phyloP scores from a whole-genome alignment of 2,797 vertebrate genomes.

The Phylloscopus collybita region DNA sequence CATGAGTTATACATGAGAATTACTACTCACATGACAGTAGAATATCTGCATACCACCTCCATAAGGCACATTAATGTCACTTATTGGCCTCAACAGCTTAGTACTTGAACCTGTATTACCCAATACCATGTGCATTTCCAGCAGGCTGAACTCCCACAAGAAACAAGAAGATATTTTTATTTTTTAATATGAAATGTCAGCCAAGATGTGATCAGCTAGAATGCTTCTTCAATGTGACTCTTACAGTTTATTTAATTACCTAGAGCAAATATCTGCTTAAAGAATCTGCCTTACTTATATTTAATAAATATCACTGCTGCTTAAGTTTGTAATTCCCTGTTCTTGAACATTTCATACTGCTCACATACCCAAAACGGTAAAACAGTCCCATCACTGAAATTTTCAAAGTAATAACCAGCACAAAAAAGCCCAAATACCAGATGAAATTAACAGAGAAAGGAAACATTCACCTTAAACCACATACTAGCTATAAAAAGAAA shows the following conservation, averaged over 20 bases:
- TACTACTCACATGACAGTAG: not conserved
- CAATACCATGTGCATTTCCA: not conserved
- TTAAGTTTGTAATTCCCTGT: not conserved
- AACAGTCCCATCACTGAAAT: not conserved
- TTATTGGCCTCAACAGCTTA: not conserved
- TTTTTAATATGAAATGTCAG: not conserved
- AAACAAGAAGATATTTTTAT: not conserved
- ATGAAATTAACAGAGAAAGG: not conserved
- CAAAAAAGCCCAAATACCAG: not conserved
- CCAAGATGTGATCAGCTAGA: not conserved
- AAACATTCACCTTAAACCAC: not conserved
- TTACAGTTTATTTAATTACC: not conserved
- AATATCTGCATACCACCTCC: not conserved
- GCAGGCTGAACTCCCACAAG: not conserved
- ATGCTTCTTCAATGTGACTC: not conserved
- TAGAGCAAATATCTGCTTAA: not conserved
- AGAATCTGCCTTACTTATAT: not conserved
- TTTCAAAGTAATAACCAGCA: not conserved
- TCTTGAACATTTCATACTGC: not conserved
- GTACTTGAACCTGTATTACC: not conserved
- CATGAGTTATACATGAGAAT: not conserved
- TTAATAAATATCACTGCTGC: not conserved
- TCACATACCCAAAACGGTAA: not conserved
- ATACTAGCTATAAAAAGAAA: not conserved
- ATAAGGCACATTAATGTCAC: not conserved